A percentile compares a stretch with the other conserved stretches of the same genome.
phyloP scores from a whole-genome alignment of 2,888 invertebrate species.

The Myopa testacea region DNA sequence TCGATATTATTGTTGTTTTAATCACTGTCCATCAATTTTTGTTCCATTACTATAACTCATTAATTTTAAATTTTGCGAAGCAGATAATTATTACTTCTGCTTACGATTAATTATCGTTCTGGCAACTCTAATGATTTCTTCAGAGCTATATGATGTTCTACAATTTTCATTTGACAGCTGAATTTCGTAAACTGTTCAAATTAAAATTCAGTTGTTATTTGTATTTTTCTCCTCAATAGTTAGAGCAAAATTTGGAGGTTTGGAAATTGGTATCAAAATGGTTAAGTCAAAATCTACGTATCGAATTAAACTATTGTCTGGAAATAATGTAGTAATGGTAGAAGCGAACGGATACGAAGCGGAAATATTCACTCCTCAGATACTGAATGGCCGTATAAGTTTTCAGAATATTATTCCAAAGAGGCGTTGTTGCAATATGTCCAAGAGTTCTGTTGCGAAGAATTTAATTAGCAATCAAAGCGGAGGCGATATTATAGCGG shows the following conservation, averaged over 20 bases:
- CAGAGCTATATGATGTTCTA: not conserved
- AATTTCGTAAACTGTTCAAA: slow-evolving; percentile 11
- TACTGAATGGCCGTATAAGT: slow-evolving; percentile 57
- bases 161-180: not conserved
- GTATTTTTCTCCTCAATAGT: not conserved
- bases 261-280: not conserved
- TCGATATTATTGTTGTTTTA: too few relatives aligned
- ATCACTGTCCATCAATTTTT: too few relatives aligned
- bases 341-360: slow-evolving; percentile 56
- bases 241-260: not conserved
- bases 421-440: slow-evolving; percentile 55
- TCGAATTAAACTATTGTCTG: slow-evolving; percentile 57
- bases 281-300: slow-evolving; percentile 45
- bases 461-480: not conserved
- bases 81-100: too few relatives aligned
- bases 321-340: slow-evolving; percentile 57
- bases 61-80: too few relatives aligned
- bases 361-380: slow-evolving; percentile 61
- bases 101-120: too few relatives aligned
- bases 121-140: too few relatives aligned
- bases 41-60: too few relatives aligned
- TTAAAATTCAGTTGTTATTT: too few relatives aligned
- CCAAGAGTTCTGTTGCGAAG: not conserved
- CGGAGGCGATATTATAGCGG: not conserved
- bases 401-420: slow-evolving; percentile 58